Conservation (phyloP, 2,888 invertebrate genomes). For the Pterostichus madidus region DNA sequence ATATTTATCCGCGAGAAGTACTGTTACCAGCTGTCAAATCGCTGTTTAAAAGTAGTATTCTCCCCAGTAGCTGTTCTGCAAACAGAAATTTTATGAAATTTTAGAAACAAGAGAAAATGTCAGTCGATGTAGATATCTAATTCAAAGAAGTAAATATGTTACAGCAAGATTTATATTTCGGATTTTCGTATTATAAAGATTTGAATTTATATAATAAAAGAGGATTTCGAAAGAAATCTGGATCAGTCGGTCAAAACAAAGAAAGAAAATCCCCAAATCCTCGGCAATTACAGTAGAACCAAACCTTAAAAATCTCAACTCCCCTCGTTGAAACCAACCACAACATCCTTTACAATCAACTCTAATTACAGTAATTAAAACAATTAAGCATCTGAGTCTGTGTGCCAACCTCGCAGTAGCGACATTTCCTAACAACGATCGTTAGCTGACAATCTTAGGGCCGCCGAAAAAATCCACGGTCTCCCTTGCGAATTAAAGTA, state of each 20-base stretch:
- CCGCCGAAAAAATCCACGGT: constrained; percentile 76
- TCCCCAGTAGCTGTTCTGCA: too few relatives aligned
- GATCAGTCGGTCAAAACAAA: constrained; percentile 40
- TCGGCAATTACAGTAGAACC: background rate
- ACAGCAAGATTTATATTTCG: too few relatives aligned
- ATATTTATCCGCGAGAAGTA: too few relatives aligned
- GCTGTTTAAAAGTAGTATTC: too few relatives aligned
- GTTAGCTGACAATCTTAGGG: constrained; percentile 73
- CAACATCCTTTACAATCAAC: constrained; percentile 1
- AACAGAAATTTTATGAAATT: too few relatives aligned
- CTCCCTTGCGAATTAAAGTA: constrained; percentile 79
- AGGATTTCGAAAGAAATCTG: background rate
- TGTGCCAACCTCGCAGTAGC: constrained; percentile 19
- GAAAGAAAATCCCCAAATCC: background rate
- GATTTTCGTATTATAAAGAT: too few relatives aligned
- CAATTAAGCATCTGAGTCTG: background rate
- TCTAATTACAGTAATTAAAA: constrained; percentile 46
- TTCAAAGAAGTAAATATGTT: too few relatives aligned
- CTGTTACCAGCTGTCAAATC: too few relatives aligned
- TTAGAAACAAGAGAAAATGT: too few relatives aligned
- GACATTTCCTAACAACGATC: constrained; percentile 75
- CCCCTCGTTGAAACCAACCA: background rate
- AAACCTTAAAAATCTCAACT: constrained; percentile 4
- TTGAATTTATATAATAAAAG: too few relatives aligned
- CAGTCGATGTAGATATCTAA: too few relatives aligned